Percentiles rank a stretch among this genome's conserved stretches.
phyloP scores from a whole-genome alignment of 2,113 vertebrate species.

The Calonectris borealis region DNA sequence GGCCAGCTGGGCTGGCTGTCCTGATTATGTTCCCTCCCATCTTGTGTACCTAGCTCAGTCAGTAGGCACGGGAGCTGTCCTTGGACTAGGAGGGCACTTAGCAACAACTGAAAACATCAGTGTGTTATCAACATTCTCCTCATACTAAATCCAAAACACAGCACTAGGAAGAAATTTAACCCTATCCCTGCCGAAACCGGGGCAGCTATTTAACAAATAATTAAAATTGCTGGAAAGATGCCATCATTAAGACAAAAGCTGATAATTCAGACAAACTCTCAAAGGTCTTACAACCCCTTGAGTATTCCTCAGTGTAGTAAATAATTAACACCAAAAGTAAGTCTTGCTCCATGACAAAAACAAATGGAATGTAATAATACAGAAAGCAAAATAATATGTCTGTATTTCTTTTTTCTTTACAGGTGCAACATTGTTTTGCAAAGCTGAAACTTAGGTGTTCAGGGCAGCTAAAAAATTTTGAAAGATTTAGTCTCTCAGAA shows the following conservation, averaged over 20 bases:
- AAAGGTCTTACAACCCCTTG: neutral
- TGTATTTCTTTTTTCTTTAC: neutral
- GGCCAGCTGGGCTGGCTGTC: too few relatives aligned
- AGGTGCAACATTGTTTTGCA: neutral
- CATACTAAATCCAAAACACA: too few relatives aligned
- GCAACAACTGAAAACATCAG: too few relatives aligned
- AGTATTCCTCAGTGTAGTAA: neutral
- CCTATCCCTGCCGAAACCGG: too few relatives aligned
- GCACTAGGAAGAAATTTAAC: too few relatives aligned
- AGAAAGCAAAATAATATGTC: neutral
- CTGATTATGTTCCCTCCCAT: too few relatives aligned
- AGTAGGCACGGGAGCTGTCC: too few relatives aligned
- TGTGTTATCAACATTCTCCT: too few relatives aligned
- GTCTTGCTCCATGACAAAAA: neutral
- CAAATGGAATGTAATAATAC: neutral
- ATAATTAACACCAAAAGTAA: conserved; percentile 1
- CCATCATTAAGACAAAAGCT: neutral
- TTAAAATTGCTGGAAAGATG: neutral
- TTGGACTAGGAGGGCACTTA: too few relatives aligned
- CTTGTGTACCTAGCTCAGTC: too few relatives aligned
- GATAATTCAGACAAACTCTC: neutral
- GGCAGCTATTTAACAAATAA: neutral
- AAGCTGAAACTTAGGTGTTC: neutral
- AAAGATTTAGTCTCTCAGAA: neutral
- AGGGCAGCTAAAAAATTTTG: neutral